A percentile compares a stretch with the other conserved stretches of the same genome.
These are phyloP conservation scores for Uloborus diversus DNA, from an alignment of 1,140 invertebrate species.

Conservation along the genomic window DNA sequence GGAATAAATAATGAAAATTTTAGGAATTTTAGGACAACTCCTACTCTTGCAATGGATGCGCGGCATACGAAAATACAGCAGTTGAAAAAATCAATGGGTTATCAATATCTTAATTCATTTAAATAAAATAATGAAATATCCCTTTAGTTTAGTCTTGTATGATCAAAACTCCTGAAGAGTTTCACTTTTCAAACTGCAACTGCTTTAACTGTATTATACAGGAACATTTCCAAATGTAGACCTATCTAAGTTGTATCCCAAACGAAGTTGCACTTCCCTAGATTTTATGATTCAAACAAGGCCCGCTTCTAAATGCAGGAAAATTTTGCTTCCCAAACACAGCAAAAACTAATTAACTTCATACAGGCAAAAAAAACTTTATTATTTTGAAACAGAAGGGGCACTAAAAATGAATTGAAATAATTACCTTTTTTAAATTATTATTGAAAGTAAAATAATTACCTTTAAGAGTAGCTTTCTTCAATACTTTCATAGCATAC, in stretches of 20 bases:
- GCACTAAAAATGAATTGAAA: background rate
- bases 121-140: too few relatives aligned
- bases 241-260: background rate
- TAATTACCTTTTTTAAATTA: background rate
- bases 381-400: background rate
- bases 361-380: background rate
- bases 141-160: too few relatives aligned
- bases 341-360: background rate
- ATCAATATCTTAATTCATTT: too few relatives aligned
- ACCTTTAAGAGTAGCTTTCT: constrained; percentile 99
- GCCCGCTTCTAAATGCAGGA: too few relatives aligned
- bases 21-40: too few relatives aligned
- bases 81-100: too few relatives aligned
- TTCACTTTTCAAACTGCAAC: background rate
- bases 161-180: too few relatives aligned
- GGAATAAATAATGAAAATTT: too few relatives aligned
- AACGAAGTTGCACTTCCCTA: too few relatives aligned
- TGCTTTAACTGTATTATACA: background rate
- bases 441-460: constrained; percentile 38
- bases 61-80: too few relatives aligned
- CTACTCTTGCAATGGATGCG: too few relatives aligned
- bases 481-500: constrained; percentile 99
- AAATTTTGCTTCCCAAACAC: background rate
- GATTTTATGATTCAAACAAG: too few relatives aligned
- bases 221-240: background rate